Evolutionary conservation across 2,797 vertebrate genomes (phyloP).

Genomic region (Periparus ater): DNA sequence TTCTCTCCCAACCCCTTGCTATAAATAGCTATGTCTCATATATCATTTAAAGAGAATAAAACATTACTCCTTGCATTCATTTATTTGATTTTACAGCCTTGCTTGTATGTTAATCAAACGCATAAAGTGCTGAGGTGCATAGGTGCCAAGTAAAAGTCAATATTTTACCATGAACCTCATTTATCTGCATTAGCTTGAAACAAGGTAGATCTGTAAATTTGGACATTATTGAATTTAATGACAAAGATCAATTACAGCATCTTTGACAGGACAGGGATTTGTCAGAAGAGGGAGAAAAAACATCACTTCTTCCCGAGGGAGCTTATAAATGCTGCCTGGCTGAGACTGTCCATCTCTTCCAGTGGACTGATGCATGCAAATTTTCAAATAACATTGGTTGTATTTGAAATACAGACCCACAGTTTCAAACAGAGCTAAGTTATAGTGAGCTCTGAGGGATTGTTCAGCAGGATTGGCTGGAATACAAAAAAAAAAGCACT

Average conservation of each 20-base stretch:
- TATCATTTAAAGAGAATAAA: slow-evolving; percentile 67
- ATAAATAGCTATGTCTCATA: slow-evolving; percentile 49
- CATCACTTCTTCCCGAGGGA: slow-evolving; percentile 21
- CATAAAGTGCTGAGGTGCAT: slow-evolving; percentile 64
- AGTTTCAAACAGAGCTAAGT: background rate
- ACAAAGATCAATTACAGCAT: slow-evolving; percentile 71
- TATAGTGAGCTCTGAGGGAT: background rate
- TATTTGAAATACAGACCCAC: background rate
- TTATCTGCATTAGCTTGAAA: slow-evolving; percentile 73
- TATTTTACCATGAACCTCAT: slow-evolving; percentile 70
- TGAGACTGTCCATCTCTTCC: background rate
- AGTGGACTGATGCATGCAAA: background rate
- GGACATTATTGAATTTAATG: slow-evolving; percentile 69
- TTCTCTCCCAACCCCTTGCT: slow-evolving; percentile 5
- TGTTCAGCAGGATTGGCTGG: background rate
- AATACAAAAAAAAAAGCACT: background rate
- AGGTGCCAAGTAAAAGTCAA: slow-evolving; percentile 71
- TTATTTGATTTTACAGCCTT: slow-evolving; percentile 60
- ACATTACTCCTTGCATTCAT: slow-evolving; percentile 47
- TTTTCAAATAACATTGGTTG: background rate
- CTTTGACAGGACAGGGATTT: slow-evolving; percentile 36
- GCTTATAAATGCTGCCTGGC: slow-evolving; percentile 13
- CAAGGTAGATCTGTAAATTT: slow-evolving; percentile 69
- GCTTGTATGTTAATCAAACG: slow-evolving; percentile 71
- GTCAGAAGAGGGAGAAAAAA: slow-evolving; percentile 15